Percentiles rank a stretch among this genome's conserved stretches.
Evolutionary conservation across 2,113 vertebrate genomes (phyloP).

Genomic region (Etheostoma cragini): DNA sequence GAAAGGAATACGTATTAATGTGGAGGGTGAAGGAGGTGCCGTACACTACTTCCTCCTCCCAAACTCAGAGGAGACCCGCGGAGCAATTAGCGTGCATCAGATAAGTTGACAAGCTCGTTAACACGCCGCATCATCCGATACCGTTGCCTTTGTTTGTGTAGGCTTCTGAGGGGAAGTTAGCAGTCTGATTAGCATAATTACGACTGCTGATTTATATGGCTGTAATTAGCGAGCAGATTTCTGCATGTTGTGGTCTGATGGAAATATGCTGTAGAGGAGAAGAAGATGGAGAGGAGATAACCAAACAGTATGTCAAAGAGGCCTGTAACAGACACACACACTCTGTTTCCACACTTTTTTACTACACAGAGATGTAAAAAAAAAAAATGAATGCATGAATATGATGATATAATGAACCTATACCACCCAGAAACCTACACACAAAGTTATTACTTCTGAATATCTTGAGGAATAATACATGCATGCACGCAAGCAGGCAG

Average conservation of each 20-base stretch:
- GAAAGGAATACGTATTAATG: slow-evolving; percentile 6
- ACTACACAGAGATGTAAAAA: not conserved
- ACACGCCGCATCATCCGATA: slow-evolving; percentile 78
- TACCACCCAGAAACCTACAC: not conserved
- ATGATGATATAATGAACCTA: slow-evolving; percentile 5
- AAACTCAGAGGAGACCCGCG: slow-evolving; percentile 62
- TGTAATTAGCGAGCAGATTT: slow-evolving; percentile 80
- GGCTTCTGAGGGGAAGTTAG: slow-evolving; percentile 83
- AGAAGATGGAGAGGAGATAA: slow-evolving; percentile 47
- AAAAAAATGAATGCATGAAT: slow-evolving; percentile 12
- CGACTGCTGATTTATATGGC: slow-evolving; percentile 81
- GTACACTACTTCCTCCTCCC: slow-evolving; percentile 20
- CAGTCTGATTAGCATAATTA: slow-evolving; percentile 84
- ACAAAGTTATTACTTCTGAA: not conserved
- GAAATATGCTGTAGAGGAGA: slow-evolving; percentile 40
- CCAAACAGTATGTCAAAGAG: slow-evolving; percentile 1
- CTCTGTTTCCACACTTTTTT: not conserved
- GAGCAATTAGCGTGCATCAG: slow-evolving; percentile 80
- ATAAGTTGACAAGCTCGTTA: slow-evolving; percentile 85
- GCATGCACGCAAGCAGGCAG: not conserved
- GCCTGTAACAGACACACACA: not conserved
- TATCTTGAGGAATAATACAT: not conserved
- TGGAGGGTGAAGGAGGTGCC: not conserved
- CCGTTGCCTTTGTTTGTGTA: slow-evolving; percentile 78
- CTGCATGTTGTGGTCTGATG: slow-evolving; percentile 59